Evolutionary conservation across 2,797 vertebrate species (phyloP).

Genomic region (Decapterus maruadsi): DNA sequence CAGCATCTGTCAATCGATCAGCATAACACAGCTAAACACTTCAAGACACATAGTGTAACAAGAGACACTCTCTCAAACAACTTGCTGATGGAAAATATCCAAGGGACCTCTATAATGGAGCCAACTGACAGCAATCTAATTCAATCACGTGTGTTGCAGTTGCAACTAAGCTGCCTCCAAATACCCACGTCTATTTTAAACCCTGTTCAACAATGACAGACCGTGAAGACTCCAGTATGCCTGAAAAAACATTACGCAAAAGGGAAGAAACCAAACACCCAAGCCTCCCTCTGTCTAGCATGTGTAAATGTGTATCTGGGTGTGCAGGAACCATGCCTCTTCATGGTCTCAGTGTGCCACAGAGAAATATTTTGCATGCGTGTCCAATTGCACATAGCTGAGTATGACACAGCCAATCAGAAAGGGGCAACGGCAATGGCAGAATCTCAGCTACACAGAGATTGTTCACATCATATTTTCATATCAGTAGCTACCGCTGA

Average conservation of each 20-base stretch:
- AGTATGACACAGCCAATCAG: background rate
- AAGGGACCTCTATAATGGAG: slow-evolving; percentile 71
- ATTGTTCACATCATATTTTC: background rate
- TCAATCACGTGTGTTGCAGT: slow-evolving; percentile 75
- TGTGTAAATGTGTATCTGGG: slow-evolving; percentile 38
- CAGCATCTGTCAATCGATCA: slow-evolving; percentile 21
- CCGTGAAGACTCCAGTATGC: slow-evolving; percentile 66
- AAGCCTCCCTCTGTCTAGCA: slow-evolving; percentile 18
- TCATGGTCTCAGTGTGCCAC: background rate
- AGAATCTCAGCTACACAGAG: slow-evolving; percentile 6
- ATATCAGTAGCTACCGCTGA: background rate
- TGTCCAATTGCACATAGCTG: slow-evolving; percentile 17
- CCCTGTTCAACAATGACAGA: slow-evolving; percentile 71
- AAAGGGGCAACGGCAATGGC: slow-evolving; percentile 1
- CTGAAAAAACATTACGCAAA: slow-evolving; percentile 80
- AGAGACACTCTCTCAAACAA: slow-evolving; percentile 51
- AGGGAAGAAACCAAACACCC: slow-evolving; percentile 68
- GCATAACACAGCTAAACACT: slow-evolving; percentile 28
- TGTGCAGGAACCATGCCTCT: slow-evolving; percentile 12
- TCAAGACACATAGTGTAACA: slow-evolving; percentile 50
- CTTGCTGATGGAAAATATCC: slow-evolving; percentile 79
- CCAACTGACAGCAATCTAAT: slow-evolving; percentile 77
- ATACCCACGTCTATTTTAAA: slow-evolving; percentile 78
- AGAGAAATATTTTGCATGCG: slow-evolving; percentile 7
- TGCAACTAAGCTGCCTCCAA: slow-evolving; percentile 74